These are phyloP conservation scores for Dorcus hopei DNA, from an alignment of 2,888 invertebrate genomes.

Conservation along the genomic window DNA sequence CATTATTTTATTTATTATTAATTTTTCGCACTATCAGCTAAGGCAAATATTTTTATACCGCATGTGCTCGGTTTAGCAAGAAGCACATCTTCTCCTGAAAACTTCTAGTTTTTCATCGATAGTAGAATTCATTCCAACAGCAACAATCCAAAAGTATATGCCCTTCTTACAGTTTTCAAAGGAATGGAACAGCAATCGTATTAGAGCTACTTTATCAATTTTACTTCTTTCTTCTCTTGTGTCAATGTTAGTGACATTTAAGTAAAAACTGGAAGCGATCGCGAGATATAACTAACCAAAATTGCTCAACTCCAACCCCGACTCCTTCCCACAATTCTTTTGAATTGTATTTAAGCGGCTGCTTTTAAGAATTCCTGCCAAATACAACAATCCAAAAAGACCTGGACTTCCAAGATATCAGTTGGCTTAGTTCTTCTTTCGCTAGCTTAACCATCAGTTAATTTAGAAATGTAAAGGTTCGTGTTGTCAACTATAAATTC, in stretches of 20 bases:
- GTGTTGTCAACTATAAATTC: no score
- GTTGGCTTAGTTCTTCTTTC: not conserved
- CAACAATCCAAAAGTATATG: constrained; percentile 10
- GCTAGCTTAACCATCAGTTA: not conserved
- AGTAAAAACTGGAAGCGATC: constrained; percentile 6
- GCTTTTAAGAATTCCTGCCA: constrained; percentile 1
- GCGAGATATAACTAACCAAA: not conserved
- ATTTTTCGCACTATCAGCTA: no score
- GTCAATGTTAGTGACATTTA: not conserved
- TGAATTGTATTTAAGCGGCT: not conserved
- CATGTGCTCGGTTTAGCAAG: constrained; percentile 29
- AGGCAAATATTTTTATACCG: constrained; percentile 26
- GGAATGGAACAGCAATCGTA: not conserved
- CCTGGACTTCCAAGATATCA: not conserved
- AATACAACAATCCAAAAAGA: constrained; percentile 4
- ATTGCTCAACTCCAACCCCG: not conserved
- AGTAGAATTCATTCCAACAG: constrained; percentile 24
- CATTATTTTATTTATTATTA: no score
- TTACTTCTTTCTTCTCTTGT: not conserved
- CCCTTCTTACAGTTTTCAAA: constrained; percentile 24
- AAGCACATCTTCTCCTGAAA: constrained; percentile 17
- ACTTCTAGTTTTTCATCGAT: constrained; percentile 30
- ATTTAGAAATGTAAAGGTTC: no score
- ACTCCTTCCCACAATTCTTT: not conserved
- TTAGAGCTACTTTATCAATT: not conserved